These are phyloP conservation scores for Pollimyrus isidori DNA, from an alignment of 2,113 vertebrate genomes.

Conservation along the genomic window DNA sequence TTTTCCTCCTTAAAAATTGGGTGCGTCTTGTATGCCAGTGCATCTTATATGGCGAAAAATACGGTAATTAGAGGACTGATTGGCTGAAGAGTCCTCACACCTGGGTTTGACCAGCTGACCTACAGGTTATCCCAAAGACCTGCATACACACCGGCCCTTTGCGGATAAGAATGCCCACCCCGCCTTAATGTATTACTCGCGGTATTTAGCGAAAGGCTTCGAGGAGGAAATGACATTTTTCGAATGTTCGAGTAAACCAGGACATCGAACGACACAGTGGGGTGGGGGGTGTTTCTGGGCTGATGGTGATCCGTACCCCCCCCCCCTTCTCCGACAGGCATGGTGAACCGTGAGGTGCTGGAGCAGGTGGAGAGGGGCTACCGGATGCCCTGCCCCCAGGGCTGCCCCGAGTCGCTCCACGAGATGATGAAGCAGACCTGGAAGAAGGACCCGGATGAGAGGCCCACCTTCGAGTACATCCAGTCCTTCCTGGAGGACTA, in stretches of 20 bases:
- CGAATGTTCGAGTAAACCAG: not conserved
- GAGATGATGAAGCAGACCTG: constrained; percentile 92
- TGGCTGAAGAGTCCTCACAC: too few species aligned
- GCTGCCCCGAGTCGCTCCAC: constrained; percentile 87
- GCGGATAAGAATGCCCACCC: too few species aligned
- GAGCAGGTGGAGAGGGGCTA: constrained; percentile 93
- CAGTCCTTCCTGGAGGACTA: constrained; percentile 96
- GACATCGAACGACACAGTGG: not conserved
- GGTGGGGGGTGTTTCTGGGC: not conserved
- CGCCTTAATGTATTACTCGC: not conserved
- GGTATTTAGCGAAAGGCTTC: not conserved
- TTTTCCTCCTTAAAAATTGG: too few species aligned
- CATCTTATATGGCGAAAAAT: too few species aligned
- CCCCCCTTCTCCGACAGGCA: constrained; percentile 57
- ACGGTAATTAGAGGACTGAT: too few species aligned
- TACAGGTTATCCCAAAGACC: too few species aligned
- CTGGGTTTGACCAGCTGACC: too few species aligned
- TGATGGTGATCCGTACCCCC: constrained; percentile 53
- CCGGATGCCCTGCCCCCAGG: constrained; percentile 89
- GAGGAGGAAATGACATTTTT: not conserved
- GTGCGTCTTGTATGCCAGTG: too few species aligned
- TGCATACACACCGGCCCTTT: too few species aligned
- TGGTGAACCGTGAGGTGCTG: constrained; percentile 92
- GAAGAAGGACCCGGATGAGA: constrained; percentile 93
- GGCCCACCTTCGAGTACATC: constrained; percentile 93